phyloP scores from a whole-genome alignment of 2,888 invertebrate genomes.

The Pediacus dermestoides region DNA sequence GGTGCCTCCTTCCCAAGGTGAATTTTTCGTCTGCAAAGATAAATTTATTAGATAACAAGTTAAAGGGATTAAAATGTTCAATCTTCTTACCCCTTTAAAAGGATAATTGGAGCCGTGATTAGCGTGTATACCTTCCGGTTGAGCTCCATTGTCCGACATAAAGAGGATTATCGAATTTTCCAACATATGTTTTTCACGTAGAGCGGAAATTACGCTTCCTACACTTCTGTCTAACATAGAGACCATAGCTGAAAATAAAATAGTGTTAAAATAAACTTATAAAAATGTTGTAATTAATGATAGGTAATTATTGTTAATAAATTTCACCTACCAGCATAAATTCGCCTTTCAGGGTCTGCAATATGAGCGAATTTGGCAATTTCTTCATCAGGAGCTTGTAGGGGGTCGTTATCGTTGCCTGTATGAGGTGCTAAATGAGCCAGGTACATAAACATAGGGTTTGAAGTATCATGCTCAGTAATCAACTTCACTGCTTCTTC shows the following conservation, averaged over 20 bases:
- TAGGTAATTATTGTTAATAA: slow-evolving; percentile 2
- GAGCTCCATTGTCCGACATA: slow-evolving; percentile 85
- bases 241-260: slow-evolving; percentile 70
- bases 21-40: slow-evolving; percentile 58
- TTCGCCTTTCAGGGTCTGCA: slow-evolving; percentile 60
- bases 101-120: slow-evolving; percentile 82
- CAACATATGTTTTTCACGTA: slow-evolving; percentile 67
- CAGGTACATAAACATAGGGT: slow-evolving; percentile 66
- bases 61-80: neutral
- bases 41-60: slow-evolving; percentile 10
- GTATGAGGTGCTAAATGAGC: slow-evolving; percentile 68
- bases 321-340: slow-evolving; percentile 62
- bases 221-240: slow-evolving; percentile 84
- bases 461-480: slow-evolving; percentile 50
- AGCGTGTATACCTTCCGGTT: slow-evolving; percentile 66
- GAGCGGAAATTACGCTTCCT: slow-evolving; percentile 69
- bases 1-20: slow-evolving; percentile 70
- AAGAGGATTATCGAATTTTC: slow-evolving; percentile 84
- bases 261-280: slow-evolving; percentile 4
- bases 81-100: slow-evolving; percentile 62
- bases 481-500: slow-evolving; percentile 62
- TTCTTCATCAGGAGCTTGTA: slow-evolving; percentile 72
- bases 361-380: slow-evolving; percentile 67
- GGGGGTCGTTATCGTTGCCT: slow-evolving; percentile 58
- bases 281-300: neutral